These are phyloP conservation scores for Gryllus bimaculatus DNA, from an alignment of 1,140 invertebrate species.

Conservation along the genomic window DNA sequence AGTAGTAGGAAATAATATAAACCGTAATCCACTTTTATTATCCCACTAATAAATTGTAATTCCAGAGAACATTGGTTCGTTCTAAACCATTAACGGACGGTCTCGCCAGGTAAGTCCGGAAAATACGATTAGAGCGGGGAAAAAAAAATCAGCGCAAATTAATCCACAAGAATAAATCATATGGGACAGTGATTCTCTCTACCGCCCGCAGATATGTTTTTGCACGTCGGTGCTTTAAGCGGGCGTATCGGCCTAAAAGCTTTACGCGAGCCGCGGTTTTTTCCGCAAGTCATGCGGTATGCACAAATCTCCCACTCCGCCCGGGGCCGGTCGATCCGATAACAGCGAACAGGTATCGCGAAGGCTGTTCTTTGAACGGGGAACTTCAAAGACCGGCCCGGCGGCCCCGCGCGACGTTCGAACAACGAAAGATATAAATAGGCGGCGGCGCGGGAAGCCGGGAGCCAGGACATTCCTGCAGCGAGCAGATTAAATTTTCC, in stretches of 20 bases:
- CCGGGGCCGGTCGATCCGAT: neutral
- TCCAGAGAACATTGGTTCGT: neutral
- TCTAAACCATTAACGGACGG: conserved; percentile 1
- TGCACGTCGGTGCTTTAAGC: neutral
- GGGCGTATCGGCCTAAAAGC: neutral
- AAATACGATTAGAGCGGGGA: neutral
- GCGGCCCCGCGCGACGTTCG: neutral
- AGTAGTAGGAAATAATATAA: neutral
- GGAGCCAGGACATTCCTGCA: neutral
- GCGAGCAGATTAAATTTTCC: neutral
- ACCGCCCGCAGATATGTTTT: neutral
- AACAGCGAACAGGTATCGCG: neutral
- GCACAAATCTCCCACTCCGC: neutral
- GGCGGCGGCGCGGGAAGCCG: no score
- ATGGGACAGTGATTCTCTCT: neutral
- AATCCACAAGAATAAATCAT: conserved; percentile 1
- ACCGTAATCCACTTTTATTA: conserved; percentile 1
- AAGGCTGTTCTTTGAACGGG: neutral
- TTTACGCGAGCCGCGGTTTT: neutral
- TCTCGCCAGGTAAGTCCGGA: neutral
- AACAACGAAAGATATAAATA: conserved; percentile 2
- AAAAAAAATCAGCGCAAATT: neutral
- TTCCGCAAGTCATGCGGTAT: neutral
- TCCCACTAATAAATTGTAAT: conserved; percentile 2
- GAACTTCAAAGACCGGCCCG: neutral